Evolutionary conservation across 2,888 invertebrate species (phyloP), one percentile per base, ranked within the genome.

Genomic region (Gastrophysa polygoni): DNA sequence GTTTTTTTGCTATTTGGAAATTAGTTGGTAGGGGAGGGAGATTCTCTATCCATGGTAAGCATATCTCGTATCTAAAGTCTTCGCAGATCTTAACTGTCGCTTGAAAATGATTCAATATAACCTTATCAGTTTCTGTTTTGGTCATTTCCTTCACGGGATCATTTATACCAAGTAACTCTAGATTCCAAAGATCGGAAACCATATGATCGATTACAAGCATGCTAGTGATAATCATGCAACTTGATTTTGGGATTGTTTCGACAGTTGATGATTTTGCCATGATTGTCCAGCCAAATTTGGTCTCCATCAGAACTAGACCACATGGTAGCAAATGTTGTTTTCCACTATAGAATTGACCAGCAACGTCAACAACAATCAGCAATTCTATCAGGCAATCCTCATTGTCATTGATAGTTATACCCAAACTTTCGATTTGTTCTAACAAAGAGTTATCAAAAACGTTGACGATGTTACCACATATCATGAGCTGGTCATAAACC

Each of bases 41-140:
- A 1, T 57, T 64, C 2, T 66, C 64, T 10, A 60, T 10, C 67
- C 67, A 67, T n/a, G 67, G 61, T 8, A 67, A 49, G 8, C 50
- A 38, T 5, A 68, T 59, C 34, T 67, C 68, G 61, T 68, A 69
- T 8, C 66, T 18, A n/a, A n/a, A n/a, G n/a, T n/a, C n/a, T n/a
- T n/a, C n/a, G n/a, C n/a, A n/a, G n/a, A n/a, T n/a, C n/a, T n/a
- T n/a, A n/a, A 7, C 66, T 61, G 3, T 59, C 58, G 18, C 17
- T 0, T 44, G 16, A 1, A 44, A 68, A 69, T 14, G 62, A 34
- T 11, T 61, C 60, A 14, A 43, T 68, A 18, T 57, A 18, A 50
- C 57, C 24, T 50, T 17, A 14, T 50, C 57, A 46, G 48, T 47
- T 52, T 59, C 49, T 32, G 48, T 44, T 18, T 43, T 47, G 10